Percentiles rank a stretch among this genome's conserved stretches.
Evolutionary conservation across 2,797 vertebrate species (phyloP).

Genomic region (Lepus oiostolus): DNA sequence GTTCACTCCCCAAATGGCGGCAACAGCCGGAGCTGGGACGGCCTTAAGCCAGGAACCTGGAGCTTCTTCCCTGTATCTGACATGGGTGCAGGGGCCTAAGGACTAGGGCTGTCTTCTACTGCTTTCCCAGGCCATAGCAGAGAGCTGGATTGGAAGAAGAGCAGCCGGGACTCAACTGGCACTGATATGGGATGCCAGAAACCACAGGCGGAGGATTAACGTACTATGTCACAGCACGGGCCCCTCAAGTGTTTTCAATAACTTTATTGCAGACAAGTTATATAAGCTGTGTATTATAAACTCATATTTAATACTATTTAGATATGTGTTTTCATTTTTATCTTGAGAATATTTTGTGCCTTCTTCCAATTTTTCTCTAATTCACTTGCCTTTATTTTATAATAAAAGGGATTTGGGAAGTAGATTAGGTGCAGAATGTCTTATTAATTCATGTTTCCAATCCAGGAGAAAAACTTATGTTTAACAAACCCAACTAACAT

Average conservation of each 20-base stretch:
- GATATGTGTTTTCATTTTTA: conserved; percentile 35
- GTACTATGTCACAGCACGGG: too few species aligned
- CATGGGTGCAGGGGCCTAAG: too few species aligned
- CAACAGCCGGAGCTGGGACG: too few species aligned
- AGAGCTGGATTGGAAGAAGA: too few species aligned
- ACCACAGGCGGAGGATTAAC: too few species aligned
- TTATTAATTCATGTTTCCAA: conserved; percentile 11
- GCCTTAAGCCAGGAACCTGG: too few species aligned
- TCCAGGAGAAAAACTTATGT: neutral
- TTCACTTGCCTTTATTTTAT: conserved; percentile 15
- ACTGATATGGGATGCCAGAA: too few species aligned
- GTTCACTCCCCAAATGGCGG: too few species aligned
- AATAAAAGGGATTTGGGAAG: neutral
- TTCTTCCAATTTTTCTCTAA: conserved; percentile 4
- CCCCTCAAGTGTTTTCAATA: neutral
- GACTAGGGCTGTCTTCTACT: too few species aligned
- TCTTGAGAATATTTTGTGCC: neutral
- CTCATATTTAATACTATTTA: conserved; percentile 14
- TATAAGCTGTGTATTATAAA: neutral
- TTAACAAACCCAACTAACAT: neutral
- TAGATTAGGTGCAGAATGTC: neutral
- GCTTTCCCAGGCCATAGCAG: too few species aligned
- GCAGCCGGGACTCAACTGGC: too few species aligned
- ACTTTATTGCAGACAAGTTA: conserved; percentile 29
- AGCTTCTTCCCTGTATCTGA: too few species aligned